Conservation (phyloP, 2,113 vertebrate genomes). For the Murina feae region DNA sequence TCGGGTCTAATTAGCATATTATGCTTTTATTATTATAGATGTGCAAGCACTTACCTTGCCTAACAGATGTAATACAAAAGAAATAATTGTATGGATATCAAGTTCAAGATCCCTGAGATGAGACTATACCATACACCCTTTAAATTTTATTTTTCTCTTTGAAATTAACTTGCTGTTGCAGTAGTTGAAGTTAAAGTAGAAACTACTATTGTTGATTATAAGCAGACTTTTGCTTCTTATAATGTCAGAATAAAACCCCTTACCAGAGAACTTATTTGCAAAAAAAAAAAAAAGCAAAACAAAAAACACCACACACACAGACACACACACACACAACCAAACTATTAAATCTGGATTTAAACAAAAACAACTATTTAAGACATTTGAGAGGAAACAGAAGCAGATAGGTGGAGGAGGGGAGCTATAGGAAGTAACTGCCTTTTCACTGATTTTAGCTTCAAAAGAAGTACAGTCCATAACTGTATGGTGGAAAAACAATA, state of each 20-base stretch:
- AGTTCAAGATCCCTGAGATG: neutral
- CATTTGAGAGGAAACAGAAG: neutral
- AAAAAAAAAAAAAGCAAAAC: neutral
- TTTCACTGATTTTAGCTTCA: neutral
- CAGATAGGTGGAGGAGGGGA: neutral
- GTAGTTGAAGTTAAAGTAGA: neutral
- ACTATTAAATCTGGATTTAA: neutral
- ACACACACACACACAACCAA: neutral
- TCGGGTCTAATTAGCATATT: too few relatives aligned
- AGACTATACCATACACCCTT: neutral
- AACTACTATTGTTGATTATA: neutral
- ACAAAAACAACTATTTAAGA: neutral
- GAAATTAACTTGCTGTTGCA: neutral
- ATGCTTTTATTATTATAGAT: neutral
- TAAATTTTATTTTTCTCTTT: slow-evolving; percentile 8
- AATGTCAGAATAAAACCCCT: neutral
- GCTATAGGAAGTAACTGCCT: neutral
- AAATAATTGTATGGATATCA: neutral
- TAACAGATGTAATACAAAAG: neutral
- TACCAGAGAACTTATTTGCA: neutral
- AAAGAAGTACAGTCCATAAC: neutral
- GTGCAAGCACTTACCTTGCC: neutral
- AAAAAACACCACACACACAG: too few relatives aligned
- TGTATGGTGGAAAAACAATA: neutral
- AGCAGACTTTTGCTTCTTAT: neutral